Conservation (phyloP, 2,888 invertebrate species). For the Phyllotreta cruciferae region DNA sequence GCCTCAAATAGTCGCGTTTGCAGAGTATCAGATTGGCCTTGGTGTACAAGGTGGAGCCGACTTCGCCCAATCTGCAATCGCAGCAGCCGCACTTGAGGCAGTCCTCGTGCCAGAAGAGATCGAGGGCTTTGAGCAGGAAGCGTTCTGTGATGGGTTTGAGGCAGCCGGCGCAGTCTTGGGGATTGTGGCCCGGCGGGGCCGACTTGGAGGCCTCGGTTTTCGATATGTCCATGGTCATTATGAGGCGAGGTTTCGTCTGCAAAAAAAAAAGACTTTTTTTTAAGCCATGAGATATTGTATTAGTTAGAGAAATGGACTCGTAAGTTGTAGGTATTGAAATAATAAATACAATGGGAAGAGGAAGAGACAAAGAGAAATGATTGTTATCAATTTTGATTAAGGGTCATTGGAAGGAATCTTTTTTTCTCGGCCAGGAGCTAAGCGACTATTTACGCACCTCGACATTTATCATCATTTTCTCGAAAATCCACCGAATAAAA, state of each 20-base stretch:
- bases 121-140: conserved; percentile 88
- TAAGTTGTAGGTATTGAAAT: too few species aligned
- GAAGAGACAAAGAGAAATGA: conserved; percentile 4
- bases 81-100: conserved; percentile 97
- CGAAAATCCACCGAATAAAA: neutral
- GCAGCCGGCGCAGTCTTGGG: conserved; percentile 91
- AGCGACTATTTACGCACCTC: neutral
- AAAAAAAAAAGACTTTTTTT: conserved; percentile 48
- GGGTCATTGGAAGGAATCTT: conserved; percentile 3
- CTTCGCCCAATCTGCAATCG: conserved; percentile 95
- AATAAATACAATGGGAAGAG: neutral
- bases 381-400: conserved; percentile 9
- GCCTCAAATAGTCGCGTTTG: conserved; percentile 93
- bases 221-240: conserved; percentile 89
- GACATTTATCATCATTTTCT: conserved; percentile 2
- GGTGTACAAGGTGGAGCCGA: conserved; percentile 93
- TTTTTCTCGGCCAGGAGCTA: neutral
- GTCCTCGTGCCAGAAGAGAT: conserved; percentile 97
- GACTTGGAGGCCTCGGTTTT: conserved; percentile 70
- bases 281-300: too few species aligned
- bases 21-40: conserved; percentile 95
- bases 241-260: conserved; percentile 60
- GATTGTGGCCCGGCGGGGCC: conserved; percentile 59
- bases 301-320: too few species aligned
- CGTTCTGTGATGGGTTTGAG: conserved; percentile 93